Conservation (phyloP, 2,888 invertebrate genomes). For the Stratiomys singularior region DNA sequence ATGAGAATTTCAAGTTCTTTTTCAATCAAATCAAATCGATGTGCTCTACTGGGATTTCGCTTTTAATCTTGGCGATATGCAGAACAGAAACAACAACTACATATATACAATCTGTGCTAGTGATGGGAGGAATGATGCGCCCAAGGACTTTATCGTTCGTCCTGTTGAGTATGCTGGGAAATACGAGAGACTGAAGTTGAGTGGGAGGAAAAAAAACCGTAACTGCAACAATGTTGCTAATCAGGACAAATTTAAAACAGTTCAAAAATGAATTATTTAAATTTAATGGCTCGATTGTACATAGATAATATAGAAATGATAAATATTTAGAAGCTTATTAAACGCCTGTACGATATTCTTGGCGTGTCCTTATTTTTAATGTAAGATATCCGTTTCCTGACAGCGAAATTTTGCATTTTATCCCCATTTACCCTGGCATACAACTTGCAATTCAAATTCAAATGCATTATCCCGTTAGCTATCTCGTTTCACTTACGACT, state of each 20-base stretch:
- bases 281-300: no score
- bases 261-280: no score
- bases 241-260: no score
- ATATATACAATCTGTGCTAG: background rate
- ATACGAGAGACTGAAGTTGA: conserved; percentile 8
- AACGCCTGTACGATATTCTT: no score
- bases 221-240: no score
- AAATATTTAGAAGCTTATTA: no score
- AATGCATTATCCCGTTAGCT: conserved; percentile 27
- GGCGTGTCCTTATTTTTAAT: no score
- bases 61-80: conserved; percentile 41
- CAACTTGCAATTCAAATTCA: background rate
- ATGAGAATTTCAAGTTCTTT: conserved; percentile 43
- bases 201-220: background rate
- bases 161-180: background rate
- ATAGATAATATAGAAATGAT: no score
- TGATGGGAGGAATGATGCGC: background rate
- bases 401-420: background rate
- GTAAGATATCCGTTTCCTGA: no score
- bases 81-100: conserved; percentile 17
- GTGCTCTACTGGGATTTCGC: conserved; percentile 39
- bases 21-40: conserved; percentile 46
- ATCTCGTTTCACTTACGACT: conserved; percentile 27
- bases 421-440: background rate
- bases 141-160: background rate